Base-by-base conservation (phyloP, 1,140 invertebrate genomes). In the Acyrthosiphon pisum region DNA sequence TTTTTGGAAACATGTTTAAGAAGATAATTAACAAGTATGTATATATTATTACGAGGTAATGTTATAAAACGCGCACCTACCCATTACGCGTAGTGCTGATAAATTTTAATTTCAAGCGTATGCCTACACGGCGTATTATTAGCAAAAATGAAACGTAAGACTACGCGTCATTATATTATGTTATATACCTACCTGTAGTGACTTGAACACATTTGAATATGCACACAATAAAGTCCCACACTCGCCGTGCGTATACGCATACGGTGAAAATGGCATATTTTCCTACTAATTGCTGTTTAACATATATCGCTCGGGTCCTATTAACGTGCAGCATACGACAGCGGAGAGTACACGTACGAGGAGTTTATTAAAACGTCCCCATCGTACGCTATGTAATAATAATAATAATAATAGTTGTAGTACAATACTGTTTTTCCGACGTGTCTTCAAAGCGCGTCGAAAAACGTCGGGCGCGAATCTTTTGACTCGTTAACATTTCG, bases 401-500 rank as follows among this genome's bases (percentile, higher is more conserved):
- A 44, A 35, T 53, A 87, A 7, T 23, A 60, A 14, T 22, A 20
- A 35, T 37, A 56, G 7, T 20, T 8, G 35, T 37, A 56, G 23
- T 56, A 56, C 22, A 56, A 56, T 90, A 60, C 60, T 60, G 88
- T 90, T 90, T 90, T 90, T 90, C 88, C 53, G 88, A 18, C 41
- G 50, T 6, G 89, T 44, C 50, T 90, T 90, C 50, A 90, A 90
- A 90, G 53, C 35, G 53, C 53, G 89, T 44, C 44, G 90, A 37
- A 68, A 93, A 93, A 93, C 37, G n/a, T 86, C 81, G 76, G 23
- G 68, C 90, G 44, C 44, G 44, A 60, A 53, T 92, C 91, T 92
- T 93, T 86, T 56, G 91, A 93, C 91, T 93, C 91, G 53, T 93
- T 93, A 93, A 86, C 91, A 93, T 93, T 93, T 90, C 53, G 35